Conservation (phyloP, 2,113 vertebrate genomes). For the Macroglossus sobrinus region DNA sequence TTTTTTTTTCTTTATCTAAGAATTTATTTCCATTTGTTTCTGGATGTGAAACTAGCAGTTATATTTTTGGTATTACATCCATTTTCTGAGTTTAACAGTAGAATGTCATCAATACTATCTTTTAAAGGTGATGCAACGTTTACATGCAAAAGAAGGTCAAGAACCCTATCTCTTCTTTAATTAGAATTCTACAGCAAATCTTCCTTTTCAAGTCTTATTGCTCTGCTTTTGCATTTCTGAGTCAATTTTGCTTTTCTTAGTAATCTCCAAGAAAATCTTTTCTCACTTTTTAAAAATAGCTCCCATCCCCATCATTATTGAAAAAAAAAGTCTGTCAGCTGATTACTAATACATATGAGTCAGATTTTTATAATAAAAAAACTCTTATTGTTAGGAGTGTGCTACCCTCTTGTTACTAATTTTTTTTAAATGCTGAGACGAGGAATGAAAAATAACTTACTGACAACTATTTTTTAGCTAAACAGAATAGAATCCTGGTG, state of each 20-base stretch:
- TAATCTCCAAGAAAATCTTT: not conserved
- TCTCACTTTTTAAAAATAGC: not conserved
- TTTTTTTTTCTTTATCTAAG: constrained; percentile 44
- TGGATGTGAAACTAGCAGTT: not conserved
- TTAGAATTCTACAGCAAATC: not conserved
- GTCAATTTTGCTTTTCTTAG: not conserved
- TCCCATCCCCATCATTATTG: not conserved
- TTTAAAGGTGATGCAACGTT: not conserved
- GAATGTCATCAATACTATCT: not conserved
- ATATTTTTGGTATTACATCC: not conserved
- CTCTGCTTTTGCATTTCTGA: not conserved
- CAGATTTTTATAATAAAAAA: not conserved
- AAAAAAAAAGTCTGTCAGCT: not conserved
- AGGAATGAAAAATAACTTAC: not conserved
- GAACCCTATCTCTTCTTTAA: not conserved
- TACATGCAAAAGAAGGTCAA: not conserved
- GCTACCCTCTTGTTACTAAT: not conserved
- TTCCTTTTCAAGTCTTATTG: not conserved
- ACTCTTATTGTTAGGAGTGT: not conserved
- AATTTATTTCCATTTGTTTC: constrained; percentile 44
- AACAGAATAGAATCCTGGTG: not conserved
- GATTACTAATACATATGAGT: not conserved
- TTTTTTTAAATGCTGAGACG: not conserved
- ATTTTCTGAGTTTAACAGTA: not conserved
- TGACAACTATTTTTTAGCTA: not conserved